Evolutionary conservation across 2,888 invertebrate genomes (phyloP).

Genomic region (Pherbina coryleti): DNA sequence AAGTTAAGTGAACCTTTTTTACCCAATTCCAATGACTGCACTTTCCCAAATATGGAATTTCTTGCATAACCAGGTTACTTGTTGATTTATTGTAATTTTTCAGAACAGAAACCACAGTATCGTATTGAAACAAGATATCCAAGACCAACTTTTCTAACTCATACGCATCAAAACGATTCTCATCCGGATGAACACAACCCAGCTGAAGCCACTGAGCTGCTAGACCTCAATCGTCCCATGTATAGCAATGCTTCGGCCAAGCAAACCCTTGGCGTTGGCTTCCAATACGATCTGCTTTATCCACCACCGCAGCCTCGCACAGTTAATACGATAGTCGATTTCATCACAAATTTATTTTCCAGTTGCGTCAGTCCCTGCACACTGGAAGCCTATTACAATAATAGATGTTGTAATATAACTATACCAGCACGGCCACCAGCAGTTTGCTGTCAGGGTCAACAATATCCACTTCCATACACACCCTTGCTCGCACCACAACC

Average conservation of each 20-base stretch:
- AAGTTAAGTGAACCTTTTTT: too few species aligned
- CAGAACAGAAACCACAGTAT: neutral
- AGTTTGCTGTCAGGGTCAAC: conserved; percentile 38
- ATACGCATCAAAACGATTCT: neutral
- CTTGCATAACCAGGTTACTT: neutral
- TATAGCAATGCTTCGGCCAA: neutral
- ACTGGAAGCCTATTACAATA: conserved; percentile 55
- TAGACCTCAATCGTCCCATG: neutral
- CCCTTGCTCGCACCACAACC: conserved; percentile 47
- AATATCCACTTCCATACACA: conserved; percentile 32
- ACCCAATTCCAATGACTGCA: neutral
- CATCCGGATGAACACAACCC: neutral
- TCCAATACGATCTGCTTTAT: conserved; percentile 56
- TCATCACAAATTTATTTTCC: conserved; percentile 48
- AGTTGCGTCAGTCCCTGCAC: conserved; percentile 59
- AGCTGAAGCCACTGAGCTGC: neutral
- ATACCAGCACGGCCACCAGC: conserved; percentile 44
- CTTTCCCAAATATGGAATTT: neutral
- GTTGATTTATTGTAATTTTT: neutral
- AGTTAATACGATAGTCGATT: conserved; percentile 54
- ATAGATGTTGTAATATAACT: conserved; percentile 57
- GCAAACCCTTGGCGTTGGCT: conserved; percentile 37
- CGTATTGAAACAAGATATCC: neutral
- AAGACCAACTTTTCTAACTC: neutral
- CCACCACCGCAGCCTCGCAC: conserved; percentile 55